Conservation (phyloP, 2,888 invertebrate species). For the Napeogenes inachia region DNA sequence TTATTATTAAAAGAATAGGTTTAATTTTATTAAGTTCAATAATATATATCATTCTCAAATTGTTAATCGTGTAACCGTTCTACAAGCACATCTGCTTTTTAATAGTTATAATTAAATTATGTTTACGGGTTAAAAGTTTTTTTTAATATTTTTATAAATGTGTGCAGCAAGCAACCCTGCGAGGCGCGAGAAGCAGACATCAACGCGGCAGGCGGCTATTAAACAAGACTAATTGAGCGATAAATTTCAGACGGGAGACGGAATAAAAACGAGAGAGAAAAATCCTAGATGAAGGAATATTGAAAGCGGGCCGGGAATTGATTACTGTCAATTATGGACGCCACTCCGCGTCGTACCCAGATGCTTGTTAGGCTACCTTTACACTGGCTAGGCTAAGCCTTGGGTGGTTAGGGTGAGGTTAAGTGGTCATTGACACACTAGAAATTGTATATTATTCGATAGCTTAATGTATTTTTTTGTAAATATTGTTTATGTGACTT, state of each 20-base stretch:
- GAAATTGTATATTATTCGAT: too few species aligned
- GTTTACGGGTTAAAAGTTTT: not conserved
- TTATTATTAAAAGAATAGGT: too few species aligned
- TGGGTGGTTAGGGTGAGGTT: not conserved
- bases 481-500: too few species aligned
- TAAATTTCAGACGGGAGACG: constrained; percentile 75
- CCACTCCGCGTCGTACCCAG: constrained; percentile 64
- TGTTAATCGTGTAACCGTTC: too few species aligned
- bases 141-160: not conserved
- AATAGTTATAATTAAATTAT: not conserved
- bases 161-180: constrained; percentile 54
- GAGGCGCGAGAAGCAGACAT: constrained; percentile 73
- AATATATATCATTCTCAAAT: too few species aligned
- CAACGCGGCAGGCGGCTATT: constrained; percentile 77
- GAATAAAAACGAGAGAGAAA: constrained; percentile 72
- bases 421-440: too few species aligned
- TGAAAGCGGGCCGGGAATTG: constrained; percentile 75
- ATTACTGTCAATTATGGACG: constrained; percentile 74
- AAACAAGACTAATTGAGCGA: constrained; percentile 80
- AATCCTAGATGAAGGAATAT: constrained; percentile 70
- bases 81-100: too few species aligned
- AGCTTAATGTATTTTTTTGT: too few species aligned
- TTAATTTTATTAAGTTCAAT: too few species aligned
- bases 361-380: constrained; percentile 38
- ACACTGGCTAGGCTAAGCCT: constrained; percentile 3